phyloP scores from a whole-genome alignment of 2,888 invertebrate species.

The Oscheius sp. region DNA sequence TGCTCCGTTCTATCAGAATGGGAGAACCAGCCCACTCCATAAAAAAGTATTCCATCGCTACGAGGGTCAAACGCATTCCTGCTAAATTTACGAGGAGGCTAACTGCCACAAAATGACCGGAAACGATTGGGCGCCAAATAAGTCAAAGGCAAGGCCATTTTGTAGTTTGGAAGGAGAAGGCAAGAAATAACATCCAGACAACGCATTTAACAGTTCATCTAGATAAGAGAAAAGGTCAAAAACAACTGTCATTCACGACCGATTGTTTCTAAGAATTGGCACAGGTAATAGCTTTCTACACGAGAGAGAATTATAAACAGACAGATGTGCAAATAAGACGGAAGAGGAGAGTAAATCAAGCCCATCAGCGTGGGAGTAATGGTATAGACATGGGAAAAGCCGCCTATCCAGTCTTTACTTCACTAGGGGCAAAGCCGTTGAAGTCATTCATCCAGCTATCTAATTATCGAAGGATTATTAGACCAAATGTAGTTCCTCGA shows the following conservation, averaged over 20 bases:
- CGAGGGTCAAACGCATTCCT: conserved; percentile 3
- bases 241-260: conserved; percentile 15
- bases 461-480: too few relatives aligned
- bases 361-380: background rate
- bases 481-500: too few relatives aligned
- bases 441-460: too few relatives aligned
- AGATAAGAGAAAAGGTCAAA: conserved; percentile 8
- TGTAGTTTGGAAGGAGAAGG: background rate
- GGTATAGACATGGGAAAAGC: too few relatives aligned
- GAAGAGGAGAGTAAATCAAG: background rate
- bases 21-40: conserved; percentile 1
- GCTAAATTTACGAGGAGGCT: background rate
- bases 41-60: background rate
- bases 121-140: background rate
- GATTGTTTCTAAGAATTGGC: too few relatives aligned
- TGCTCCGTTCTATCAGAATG: too few relatives aligned
- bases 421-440: too few relatives aligned
- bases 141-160: background rate
- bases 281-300: background rate
- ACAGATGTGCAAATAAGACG: conserved; percentile 12
- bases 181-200: background rate
- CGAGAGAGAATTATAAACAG: background rate
- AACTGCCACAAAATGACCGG: conserved; percentile 17
- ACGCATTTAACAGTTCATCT: too few relatives aligned
- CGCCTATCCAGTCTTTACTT: too few relatives aligned